Base-by-base conservation (phyloP, 2,888 invertebrate species). In the Colletes collaris region DNA sequence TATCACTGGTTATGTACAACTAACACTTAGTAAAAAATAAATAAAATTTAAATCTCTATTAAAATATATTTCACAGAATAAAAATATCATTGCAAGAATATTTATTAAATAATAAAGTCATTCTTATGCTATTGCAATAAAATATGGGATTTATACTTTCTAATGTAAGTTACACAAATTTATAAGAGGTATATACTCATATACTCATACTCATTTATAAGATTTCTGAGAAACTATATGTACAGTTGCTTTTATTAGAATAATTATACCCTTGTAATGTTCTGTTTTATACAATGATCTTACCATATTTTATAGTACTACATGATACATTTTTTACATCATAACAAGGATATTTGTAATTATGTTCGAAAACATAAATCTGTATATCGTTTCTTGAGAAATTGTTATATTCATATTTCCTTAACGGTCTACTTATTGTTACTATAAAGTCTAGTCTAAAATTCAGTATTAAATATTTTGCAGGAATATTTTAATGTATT, bases 391-490 rank as follows among this genome's bases (percentile, higher is more conserved):
- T 40, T 19, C 56, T 62, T 56, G 50, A 56, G 4, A 60, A 35
- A 60, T 2, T 59, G 10, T 40, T 49, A 62, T 58, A 64, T 63
- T 50, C 46, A n/a, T 11, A 6, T 35, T 68, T 62, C 62, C 10
- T 6, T 56, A 50, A 65, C 19, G 13, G 70, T 50, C 5, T 27
- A 44, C 8, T 64, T 35, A 50, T 58, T 35, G 11, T 64, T 60
- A 69, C 10, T 56, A 62, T 53, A 46, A 53, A 68, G 46, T 76
- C 60, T 78, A 76, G 78, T 78, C 78, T 52, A 69, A 55, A 55
- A 69, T 7, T 49, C 77, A 78, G 76, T 64, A 68, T 76, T 78
- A 76, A 11, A 8, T 10, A 50, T 5, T 58, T 11, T 50, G 49
- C 19, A 16, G 13, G 46, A 19, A 63, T 63, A 46, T 46, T 66